Conservation (phyloP, 2,797 vertebrate species). For the Onychomys arenicola region DNA sequence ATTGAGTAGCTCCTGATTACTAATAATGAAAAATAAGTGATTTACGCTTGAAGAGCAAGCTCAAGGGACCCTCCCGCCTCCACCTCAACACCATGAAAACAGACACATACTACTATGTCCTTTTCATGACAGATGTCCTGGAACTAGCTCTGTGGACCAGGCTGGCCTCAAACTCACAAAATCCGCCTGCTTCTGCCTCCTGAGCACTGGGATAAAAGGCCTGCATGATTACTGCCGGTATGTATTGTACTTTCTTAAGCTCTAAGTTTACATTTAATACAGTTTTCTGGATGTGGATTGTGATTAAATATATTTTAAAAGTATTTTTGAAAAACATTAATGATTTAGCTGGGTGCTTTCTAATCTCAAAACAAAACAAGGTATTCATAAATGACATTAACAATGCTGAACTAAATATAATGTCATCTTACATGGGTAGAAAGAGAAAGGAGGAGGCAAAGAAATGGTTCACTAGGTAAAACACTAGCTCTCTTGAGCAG, state of each 20-base stretch:
- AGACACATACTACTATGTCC: background rate
- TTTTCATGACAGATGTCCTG: background rate
- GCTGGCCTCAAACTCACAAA: background rate
- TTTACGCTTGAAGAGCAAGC: background rate
- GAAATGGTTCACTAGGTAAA: background rate
- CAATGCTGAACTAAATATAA: slow-evolving; percentile 29
- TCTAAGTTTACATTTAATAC: slow-evolving; percentile 44
- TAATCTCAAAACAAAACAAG: slow-evolving; percentile 64
- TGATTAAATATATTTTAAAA: background rate
- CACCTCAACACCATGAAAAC: background rate
- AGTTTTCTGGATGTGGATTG: slow-evolving; percentile 8
- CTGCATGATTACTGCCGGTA: background rate
- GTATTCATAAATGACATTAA: slow-evolving; percentile 46
- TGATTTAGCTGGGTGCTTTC: background rate
- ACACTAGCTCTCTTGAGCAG: background rate
- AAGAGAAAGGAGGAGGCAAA: background rate
- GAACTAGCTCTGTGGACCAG: background rate
- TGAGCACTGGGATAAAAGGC: background rate
- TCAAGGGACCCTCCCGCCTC: background rate
- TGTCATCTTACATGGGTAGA: background rate
- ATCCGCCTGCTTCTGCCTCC: background rate
- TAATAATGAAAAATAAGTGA: background rate
- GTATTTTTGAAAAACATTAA: background rate
- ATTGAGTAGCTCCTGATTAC: background rate
- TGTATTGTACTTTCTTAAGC: background rate